A percentile compares a stretch with the other conserved stretches of the same genome.
phyloP scores from a whole-genome alignment of 2,113 vertebrate species.

The Syngnathoides biaculeatus region DNA sequence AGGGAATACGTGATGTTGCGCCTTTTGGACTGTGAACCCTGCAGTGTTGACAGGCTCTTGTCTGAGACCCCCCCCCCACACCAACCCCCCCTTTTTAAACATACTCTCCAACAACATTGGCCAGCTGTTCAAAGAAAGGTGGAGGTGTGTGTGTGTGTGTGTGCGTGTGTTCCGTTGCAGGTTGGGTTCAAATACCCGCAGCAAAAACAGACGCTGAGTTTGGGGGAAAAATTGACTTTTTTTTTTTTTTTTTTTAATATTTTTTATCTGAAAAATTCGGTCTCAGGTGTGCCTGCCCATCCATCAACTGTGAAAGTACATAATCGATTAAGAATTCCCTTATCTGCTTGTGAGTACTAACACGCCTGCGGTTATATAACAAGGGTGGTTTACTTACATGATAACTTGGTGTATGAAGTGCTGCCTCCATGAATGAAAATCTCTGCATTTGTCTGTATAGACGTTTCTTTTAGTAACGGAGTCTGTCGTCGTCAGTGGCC shows the following conservation, averaged over 20 bases:
- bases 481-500: no score
- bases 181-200: slow-evolving; percentile 11
- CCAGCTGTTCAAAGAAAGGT: slow-evolving; percentile 31
- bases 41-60: slow-evolving; percentile 50
- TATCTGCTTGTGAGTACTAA: background rate
- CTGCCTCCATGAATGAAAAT: no score
- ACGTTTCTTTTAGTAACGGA: no score
- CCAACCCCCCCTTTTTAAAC: slow-evolving; percentile 48
- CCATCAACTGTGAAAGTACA: background rate
- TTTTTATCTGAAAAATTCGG: no score
- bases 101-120: slow-evolving; percentile 30
- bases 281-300: background rate
- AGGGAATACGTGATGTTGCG: slow-evolving; percentile 68
- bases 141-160: no score
- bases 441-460: no score
- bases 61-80: no score
- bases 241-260: no score
- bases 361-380: no score
- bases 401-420: no score
- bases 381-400: no score
- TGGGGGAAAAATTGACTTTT: no score
- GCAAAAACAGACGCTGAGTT: background rate
- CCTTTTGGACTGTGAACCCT: slow-evolving; percentile 59
- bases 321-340: background rate
- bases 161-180: background rate